Evolutionary conservation across 2,888 invertebrate species (phyloP), one percentile per base, ranked within the genome.

Genomic region (Spodoptera picta): DNA sequence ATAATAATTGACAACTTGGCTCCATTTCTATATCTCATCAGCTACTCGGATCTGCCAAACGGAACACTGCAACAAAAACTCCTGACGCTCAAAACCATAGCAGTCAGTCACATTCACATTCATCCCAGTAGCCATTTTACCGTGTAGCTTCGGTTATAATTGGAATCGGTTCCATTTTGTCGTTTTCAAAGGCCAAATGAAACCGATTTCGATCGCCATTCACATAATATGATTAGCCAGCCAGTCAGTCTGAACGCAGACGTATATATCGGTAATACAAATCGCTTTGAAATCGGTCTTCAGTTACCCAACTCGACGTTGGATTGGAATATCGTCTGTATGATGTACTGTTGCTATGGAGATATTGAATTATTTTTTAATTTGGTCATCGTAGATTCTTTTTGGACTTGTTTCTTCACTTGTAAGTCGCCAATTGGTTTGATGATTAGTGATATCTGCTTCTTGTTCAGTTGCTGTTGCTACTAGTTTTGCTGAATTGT

Each of bases 141-240:
- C 24, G 47, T 55, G 44, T 48, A 46, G 36, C n/a, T 65, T 43
- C 58, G 52, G 42, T 60, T 59, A 60, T 69, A 77, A 73, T 73
- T 73, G 69, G 62, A 65, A 65, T 56, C 58, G 36, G 53, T 56
- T 58, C 60, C 44, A 56, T 60, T 75, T 69, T 53, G 65, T 63
- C 69, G 50, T 61, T 61, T 55, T 51, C 55, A 74, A 72, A 66
- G 41, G 47, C 52, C 52, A 53, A 74, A 62, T 57, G 65, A 45
- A 73, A 65, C 54, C 55, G 48, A 65, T 73, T 69, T 59, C 52
- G 43, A 63, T 56, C 52, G 47, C 51, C 31, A 73, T 77, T 74
- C 53, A 77, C 56, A 56, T 65, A 62, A 60, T 31, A 43, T 59
- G 71, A 75, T 75, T 65, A 59, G 55, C 59, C 60, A 67, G 62